phyloP scores from a whole-genome alignment of 23 tunicate species.

The Corella eumyota region DNA sequence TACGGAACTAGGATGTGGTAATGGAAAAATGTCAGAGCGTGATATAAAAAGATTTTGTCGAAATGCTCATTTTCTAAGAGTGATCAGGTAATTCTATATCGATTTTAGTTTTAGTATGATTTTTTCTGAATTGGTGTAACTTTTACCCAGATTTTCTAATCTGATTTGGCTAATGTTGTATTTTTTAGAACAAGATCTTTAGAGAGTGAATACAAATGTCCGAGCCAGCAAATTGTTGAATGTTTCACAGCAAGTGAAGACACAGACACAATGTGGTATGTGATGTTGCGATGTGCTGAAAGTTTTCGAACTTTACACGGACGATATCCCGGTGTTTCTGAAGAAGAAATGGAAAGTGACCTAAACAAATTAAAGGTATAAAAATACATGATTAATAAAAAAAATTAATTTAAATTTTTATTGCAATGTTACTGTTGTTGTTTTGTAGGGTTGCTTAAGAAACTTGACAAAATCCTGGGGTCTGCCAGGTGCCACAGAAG shows the following conservation, averaged over 20 bases:
- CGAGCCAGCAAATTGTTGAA: conserved; percentile 36
- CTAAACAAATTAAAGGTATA: conserved; percentile 45
- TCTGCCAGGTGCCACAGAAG: conserved; percentile 59
- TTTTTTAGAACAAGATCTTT: conserved; percentile 46
- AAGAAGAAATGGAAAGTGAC: conserved; percentile 38
- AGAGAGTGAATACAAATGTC: conserved; percentile 30
- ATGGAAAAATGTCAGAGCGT: conserved; percentile 44
- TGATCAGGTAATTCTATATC: conserved; percentile 25
- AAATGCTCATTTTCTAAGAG: conserved; percentile 58
- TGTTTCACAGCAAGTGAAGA: conserved; percentile 30
- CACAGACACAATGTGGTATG: conserved; percentile 76
- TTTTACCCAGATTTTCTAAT: too few species aligned
- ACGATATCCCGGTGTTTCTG: conserved; percentile 45
- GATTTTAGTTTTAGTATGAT: neutral
- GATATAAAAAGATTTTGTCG: conserved; percentile 73
- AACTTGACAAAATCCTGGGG: conserved; percentile 63
- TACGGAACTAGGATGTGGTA: conserved; percentile 32
- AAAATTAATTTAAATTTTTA: too few species aligned
- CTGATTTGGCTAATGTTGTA: too few species aligned
- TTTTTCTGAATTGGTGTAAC: too few species aligned
- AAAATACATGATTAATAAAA: neutral
- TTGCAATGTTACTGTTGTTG: too few species aligned
- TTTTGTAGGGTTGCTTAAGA: conserved; percentile 19
- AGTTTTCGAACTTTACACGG: conserved; percentile 25
- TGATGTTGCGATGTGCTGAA: conserved; percentile 52